Conservation (phyloP, 2,797 vertebrate genomes). For the Erethizon dorsatum region DNA sequence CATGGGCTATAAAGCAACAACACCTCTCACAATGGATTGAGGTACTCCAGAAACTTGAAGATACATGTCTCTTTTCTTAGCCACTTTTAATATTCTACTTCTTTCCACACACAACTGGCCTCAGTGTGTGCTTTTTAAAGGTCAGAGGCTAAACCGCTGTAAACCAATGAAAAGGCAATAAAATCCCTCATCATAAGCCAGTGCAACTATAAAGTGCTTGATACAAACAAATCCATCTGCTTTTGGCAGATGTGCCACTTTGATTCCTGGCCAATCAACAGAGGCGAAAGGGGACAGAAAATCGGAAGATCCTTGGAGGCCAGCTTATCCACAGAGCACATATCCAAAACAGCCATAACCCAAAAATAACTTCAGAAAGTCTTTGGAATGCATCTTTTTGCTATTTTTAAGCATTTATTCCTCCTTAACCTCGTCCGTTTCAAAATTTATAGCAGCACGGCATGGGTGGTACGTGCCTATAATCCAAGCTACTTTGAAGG, state of each 20-base stretch:
- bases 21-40: background rate
- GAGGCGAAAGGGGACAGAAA: background rate
- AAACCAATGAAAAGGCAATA: background rate
- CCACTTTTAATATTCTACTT: background rate
- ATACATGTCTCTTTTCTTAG: background rate
- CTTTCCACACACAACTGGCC: accelerated
- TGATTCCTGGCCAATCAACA: background rate
- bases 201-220: background rate
- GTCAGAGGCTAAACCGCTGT: slow-evolving; percentile 49
- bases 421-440: background rate
- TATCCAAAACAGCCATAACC: background rate
- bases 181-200: background rate
- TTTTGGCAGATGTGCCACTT: accelerated
- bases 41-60: background rate
- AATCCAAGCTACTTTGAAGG: background rate
- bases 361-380: background rate
- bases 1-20: background rate
- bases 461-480: background rate
- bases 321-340: background rate
- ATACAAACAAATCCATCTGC: background rate
- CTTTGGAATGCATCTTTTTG: background rate
- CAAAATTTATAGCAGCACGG: background rate
- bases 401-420: background rate
- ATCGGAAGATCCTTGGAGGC: background rate
- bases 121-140: background rate